These are phyloP conservation scores for Ethmia dodecea DNA, from an alignment of 2,888 invertebrate genomes.

Conservation along the genomic window DNA sequence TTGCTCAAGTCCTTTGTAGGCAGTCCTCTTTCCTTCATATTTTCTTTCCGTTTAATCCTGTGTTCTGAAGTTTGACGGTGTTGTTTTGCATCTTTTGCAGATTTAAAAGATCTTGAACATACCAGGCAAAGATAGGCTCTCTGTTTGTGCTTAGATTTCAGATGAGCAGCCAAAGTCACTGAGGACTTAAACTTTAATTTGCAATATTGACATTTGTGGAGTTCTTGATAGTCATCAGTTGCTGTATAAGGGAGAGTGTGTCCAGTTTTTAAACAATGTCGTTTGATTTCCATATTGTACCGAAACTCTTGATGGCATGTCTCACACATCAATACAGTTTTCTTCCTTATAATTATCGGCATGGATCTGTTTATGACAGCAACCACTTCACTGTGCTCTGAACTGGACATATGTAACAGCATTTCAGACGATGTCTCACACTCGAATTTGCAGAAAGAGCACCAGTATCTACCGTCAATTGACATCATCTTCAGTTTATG, in stretches of 20 bases:
- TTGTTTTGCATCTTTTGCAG: conserved; percentile 77
- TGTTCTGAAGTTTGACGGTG: conserved; percentile 83
- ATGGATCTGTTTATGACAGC: conserved; percentile 88
- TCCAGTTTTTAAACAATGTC: conserved; percentile 74
- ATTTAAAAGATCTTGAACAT: conserved; percentile 81
- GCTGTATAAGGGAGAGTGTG: conserved; percentile 73
- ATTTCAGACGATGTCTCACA: conserved; percentile 80
- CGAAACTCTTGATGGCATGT: conserved; percentile 83
- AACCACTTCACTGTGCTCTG: conserved; percentile 84
- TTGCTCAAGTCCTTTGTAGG: conserved; percentile 56
- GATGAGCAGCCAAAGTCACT: conserved; percentile 82
- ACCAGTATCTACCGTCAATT: conserved; percentile 81
- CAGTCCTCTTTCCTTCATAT: conserved; percentile 49
- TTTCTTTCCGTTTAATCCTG: conserved; percentile 74
- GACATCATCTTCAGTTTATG: conserved; percentile 73
- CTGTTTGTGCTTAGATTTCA: conserved; percentile 78
- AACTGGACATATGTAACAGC: conserved; percentile 81
- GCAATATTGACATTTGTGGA: conserved; percentile 80
- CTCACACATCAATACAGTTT: conserved; percentile 79
- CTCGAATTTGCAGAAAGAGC: conserved; percentile 85
- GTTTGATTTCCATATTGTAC: conserved; percentile 85
- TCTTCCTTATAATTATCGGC: conserved; percentile 86
- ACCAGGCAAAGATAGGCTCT: conserved; percentile 81
- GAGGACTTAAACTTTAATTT: conserved; percentile 77
- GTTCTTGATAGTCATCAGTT: conserved; percentile 81